These are phyloP conservation scores for Dendrocincla fuliginosa DNA, from an alignment of 2,797 vertebrate species.

Conservation along the genomic window DNA sequence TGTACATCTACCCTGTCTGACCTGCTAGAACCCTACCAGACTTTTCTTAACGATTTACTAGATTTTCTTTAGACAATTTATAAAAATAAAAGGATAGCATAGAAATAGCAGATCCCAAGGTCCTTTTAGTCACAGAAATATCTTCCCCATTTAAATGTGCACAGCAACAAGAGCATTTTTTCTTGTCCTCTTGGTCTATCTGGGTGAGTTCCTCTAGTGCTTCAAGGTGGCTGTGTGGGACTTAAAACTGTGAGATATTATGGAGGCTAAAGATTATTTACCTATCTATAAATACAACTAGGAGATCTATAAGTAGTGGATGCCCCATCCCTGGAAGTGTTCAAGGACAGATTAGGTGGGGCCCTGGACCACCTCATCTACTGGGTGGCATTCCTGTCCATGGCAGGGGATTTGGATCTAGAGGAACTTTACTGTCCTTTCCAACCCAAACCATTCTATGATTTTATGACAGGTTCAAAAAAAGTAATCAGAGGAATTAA, in stretches of 20 bases:
- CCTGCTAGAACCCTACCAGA: background rate
- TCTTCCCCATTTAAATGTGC: background rate
- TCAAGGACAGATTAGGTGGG: background rate
- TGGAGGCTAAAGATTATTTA: background rate
- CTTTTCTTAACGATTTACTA: background rate
- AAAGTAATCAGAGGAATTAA: background rate
- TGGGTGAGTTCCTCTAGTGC: background rate
- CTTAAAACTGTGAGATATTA: background rate
- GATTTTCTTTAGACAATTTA: background rate
- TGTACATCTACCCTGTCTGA: background rate
- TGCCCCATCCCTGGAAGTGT: background rate
- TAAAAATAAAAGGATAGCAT: background rate
- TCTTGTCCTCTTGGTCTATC: background rate
- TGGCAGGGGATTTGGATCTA: background rate
- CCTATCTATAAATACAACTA: no score
- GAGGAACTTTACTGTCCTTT: background rate
- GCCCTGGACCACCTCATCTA: background rate
- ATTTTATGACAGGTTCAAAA: background rate
- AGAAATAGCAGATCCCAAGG: background rate
- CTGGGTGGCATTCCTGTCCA: background rate
- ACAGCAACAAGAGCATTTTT: background rate
- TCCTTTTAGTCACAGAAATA: background rate
- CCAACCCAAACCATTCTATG: background rate
- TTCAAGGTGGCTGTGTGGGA: background rate
- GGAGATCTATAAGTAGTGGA: accelerated